Conservation (phyloP, 2,113 vertebrate genomes). For the Crotophaga sulcirostris region DNA sequence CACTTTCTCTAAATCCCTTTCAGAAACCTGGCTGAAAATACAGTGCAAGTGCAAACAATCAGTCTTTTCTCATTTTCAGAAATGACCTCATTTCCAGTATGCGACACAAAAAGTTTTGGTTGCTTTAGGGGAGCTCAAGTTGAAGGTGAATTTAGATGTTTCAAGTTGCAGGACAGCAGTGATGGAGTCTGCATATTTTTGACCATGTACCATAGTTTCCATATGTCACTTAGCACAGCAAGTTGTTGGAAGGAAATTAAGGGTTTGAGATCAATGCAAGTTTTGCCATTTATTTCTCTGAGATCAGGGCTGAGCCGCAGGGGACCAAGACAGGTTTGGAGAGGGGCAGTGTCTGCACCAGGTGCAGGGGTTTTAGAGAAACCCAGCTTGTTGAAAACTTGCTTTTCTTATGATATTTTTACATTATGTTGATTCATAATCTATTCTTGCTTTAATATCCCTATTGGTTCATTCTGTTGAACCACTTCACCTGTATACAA, state of each 20-base stretch:
- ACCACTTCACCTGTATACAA: not conserved
- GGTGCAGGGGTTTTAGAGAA: not conserved
- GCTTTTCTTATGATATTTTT: not conserved
- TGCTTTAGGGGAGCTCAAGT: not conserved
- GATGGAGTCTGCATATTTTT: not conserved
- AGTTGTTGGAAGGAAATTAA: not conserved
- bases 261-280: not conserved
- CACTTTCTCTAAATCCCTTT: not conserved
- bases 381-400: not conserved
- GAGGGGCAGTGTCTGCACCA: not conserved
- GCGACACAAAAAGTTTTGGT: not conserved
- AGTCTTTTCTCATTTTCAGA: not conserved
- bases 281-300: not conserved
- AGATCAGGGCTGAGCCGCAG: not conserved
- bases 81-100: not conserved
- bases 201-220: not conserved
- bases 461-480: not conserved
- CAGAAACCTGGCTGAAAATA: not conserved
- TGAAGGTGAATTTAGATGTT: not conserved
- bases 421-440: not conserved
- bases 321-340: not conserved
- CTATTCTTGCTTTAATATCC: not conserved
- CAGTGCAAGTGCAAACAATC: not conserved
- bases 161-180: not conserved
- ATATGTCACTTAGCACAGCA: not conserved